These are phyloP conservation scores for Parelbella ahira DNA, from an alignment of 2,888 invertebrate species.

Conservation along the genomic window DNA sequence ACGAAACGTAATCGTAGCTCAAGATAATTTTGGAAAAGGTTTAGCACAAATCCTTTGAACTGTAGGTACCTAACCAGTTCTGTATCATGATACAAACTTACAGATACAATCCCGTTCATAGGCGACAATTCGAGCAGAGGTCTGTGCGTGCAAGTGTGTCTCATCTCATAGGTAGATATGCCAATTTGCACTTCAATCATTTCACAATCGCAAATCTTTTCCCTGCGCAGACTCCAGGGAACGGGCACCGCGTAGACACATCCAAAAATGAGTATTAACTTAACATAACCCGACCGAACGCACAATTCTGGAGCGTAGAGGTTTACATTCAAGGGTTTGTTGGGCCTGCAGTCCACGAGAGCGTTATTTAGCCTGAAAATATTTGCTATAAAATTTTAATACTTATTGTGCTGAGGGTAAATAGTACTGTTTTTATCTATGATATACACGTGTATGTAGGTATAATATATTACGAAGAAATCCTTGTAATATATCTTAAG, in stretches of 20 bases:
- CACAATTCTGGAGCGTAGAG: constrained; percentile 66
- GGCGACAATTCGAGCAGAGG: constrained; percentile 53
- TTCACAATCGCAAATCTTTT: constrained; percentile 67
- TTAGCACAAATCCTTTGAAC: too few relatives aligned
- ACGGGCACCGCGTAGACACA: constrained; percentile 56
- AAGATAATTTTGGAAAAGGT: too few relatives aligned
- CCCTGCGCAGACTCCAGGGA: constrained; percentile 57
- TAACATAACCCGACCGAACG: constrained; percentile 45
- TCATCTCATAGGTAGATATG: constrained; percentile 63
- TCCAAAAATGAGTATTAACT: constrained; percentile 61
- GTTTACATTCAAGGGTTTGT: constrained; percentile 51
- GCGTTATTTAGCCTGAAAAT: constrained; percentile 63
- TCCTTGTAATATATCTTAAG: too few relatives aligned
- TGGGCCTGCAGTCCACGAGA: constrained; percentile 55
- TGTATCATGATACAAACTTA: constrained; percentile 32
- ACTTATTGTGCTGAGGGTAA: too few relatives aligned
- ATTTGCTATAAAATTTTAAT: too few relatives aligned
- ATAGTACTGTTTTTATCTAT: too few relatives aligned
- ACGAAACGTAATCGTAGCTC: too few relatives aligned
- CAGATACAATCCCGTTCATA: constrained; percentile 56
- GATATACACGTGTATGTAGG: too few relatives aligned
- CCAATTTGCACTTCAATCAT: constrained; percentile 64
- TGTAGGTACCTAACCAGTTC: too few relatives aligned
- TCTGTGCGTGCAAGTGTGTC: constrained; percentile 62
- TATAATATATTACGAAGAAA: too few relatives aligned